phyloP scores from a whole-genome alignment of 2,113 vertebrate species.

The Hassar affinis region DNA sequence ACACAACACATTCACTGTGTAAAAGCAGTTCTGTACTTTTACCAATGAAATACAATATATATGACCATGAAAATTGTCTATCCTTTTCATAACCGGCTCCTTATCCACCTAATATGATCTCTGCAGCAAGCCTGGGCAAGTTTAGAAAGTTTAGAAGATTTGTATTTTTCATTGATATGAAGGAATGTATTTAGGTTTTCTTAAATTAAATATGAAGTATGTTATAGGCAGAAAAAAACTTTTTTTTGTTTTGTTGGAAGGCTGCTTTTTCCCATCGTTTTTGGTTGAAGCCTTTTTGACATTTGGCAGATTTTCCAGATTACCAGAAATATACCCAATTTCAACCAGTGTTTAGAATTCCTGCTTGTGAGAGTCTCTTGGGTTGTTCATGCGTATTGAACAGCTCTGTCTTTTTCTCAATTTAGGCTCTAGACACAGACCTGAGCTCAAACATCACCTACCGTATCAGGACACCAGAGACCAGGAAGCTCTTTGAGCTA shows the following conservation, averaged over 20 bases:
- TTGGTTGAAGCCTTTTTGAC: not conserved
- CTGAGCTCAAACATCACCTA: conserved; percentile 86
- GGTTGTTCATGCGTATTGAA: not conserved
- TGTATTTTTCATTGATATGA: not conserved
- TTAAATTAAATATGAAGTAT: not conserved
- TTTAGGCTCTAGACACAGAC: conserved; percentile 84
- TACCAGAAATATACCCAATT: not conserved
- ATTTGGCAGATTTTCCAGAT: not conserved
- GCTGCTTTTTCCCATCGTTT: not conserved
- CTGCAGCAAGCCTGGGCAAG: not conserved
- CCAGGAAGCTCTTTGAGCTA: conserved; percentile 76
- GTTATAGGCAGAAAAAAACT: not conserved
- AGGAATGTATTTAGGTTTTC: not conserved
- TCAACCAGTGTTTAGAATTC: not conserved
- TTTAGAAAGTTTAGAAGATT: not conserved
- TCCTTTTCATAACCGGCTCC: not conserved
- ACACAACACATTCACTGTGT: not conserved
- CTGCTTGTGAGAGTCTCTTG: not conserved
- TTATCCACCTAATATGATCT: not conserved
- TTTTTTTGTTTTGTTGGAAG: not conserved
- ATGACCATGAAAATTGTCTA: not conserved
- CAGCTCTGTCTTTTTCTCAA: not conserved
- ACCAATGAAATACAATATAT: not conserved
- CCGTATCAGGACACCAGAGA: conserved; percentile 79
- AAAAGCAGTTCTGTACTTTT: too few species aligned